Percentiles rank a stretch among this genome's conserved stretches.
These are phyloP conservation scores for Reticulitermes speratus DNA, from an alignment of 1,140 invertebrate genomes.

Conservation along the genomic window DNA sequence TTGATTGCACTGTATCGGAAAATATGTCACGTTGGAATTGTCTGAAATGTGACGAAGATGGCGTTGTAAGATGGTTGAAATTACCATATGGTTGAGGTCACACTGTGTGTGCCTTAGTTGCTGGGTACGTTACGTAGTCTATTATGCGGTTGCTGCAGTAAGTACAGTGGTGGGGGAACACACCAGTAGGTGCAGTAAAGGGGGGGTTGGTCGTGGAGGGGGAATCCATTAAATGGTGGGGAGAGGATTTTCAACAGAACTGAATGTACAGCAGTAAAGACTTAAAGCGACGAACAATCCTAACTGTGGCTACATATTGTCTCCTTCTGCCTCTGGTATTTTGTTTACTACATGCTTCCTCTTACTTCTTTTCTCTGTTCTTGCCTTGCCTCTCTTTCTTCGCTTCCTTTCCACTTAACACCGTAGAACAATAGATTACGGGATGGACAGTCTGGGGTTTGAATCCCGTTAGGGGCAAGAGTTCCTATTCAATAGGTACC, in stretches of 20 bases:
- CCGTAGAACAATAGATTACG: no score
- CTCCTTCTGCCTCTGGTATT: not conserved
- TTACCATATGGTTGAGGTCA: constrained; percentile 15
- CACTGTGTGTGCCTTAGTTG: not conserved
- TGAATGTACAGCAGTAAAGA: not conserved
- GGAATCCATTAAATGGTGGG: not conserved
- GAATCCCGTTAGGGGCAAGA: no score
- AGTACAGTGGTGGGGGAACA: no score
- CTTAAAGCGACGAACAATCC: not conserved
- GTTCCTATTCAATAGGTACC: no score
- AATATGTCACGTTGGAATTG: not conserved
- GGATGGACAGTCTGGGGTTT: no score
- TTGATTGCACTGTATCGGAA: not conserved
- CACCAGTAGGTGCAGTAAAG: not conserved
- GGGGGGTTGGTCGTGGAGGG: not conserved
- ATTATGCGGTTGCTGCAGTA: not conserved
- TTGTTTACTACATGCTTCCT: not conserved
- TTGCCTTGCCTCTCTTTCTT: not conserved
- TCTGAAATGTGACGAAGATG: not conserved
- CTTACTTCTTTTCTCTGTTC: not conserved
- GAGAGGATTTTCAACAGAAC: not conserved
- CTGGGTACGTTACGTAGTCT: constrained; percentile 6
- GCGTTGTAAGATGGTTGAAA: not conserved
- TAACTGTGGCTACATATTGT: not conserved
- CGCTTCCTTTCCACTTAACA: not conserved